Evolutionary conservation across 2,888 invertebrate genomes (phyloP).

Genomic region (Catotricha subobsoleta): DNA sequence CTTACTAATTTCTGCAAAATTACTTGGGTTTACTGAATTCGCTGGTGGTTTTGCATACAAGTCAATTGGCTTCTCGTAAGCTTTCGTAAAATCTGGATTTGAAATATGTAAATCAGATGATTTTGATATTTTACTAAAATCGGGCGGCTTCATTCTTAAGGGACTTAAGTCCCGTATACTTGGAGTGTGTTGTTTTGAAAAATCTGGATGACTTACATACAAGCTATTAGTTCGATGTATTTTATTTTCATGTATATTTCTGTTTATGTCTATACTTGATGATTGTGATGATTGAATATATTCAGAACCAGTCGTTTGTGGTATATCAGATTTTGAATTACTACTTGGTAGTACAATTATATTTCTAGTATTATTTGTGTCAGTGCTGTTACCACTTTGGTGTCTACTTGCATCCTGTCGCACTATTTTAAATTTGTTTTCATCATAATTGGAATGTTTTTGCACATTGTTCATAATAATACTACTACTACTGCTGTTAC

Average conservation of each 20-base stretch:
- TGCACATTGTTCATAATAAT: no score
- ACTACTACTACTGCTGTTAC: no score
- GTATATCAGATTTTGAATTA: background rate
- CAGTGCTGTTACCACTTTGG: background rate
- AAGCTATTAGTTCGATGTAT: no score
- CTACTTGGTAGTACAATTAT: background rate
- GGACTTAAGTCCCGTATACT: slow-evolving; percentile 10
- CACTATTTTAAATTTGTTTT: no score
- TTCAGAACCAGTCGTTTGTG: background rate
- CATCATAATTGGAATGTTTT: no score
- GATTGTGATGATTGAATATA: background rate
- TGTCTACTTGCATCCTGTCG: no score
- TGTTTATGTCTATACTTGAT: background rate
- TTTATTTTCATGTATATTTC: no score
- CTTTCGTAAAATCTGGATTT: slow-evolving; percentile 9
- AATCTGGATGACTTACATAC: slow-evolving; percentile 12
- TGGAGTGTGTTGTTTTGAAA: slow-evolving; percentile 9
- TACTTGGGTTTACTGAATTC: slow-evolving; percentile 9
- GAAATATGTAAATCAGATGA: slow-evolving; percentile 8
- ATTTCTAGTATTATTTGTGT: background rate
- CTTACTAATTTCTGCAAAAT: slow-evolving; percentile 14
- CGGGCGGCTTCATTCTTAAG: slow-evolving; percentile 13
- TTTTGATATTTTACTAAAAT: slow-evolving; percentile 11
- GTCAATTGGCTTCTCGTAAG: background rate
- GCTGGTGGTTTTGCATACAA: slow-evolving; percentile 2